Conservation (phyloP, 2,888 invertebrate genomes). For the Dicroscelio sp. region DNA sequence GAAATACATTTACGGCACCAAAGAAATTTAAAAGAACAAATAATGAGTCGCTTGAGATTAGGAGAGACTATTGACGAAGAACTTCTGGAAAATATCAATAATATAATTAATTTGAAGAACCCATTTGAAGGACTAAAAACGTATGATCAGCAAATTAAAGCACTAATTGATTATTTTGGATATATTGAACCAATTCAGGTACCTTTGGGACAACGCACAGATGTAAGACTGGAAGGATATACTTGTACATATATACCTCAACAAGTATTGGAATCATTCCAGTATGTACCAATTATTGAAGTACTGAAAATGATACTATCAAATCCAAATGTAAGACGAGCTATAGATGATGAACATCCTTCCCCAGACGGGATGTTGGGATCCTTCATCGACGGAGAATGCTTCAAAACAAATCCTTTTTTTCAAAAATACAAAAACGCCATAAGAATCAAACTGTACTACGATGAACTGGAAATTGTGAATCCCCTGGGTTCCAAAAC, state of each 20-base stretch:
- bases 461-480: conserved; percentile 78
- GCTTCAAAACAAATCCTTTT: conserved; percentile 68
- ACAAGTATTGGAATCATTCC: neutral
- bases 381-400: conserved; percentile 75
- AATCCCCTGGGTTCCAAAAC: no score
- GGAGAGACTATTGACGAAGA: neutral
- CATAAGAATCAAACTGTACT: conserved; percentile 69
- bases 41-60: neutral
- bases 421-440: conserved; percentile 58
- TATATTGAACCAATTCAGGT: neutral
- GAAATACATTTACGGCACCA: neutral
- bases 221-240: neutral
- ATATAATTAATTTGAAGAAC: neutral
- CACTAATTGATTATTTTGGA: neutral
- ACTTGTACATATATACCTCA: neutral
- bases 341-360: neutral
- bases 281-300: neutral
- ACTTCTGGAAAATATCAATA: no score
- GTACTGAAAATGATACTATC: neutral
- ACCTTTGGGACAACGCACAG: neutral
- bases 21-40: neutral
- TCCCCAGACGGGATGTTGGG: conserved; percentile 44
- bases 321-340: neutral
- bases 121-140: neutral
- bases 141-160: neutral